A percentile compares a stretch with the other conserved stretches of the same genome.
phyloP scores from a whole-genome alignment of 2,888 invertebrate genomes.

The Ephialtes manifestator region DNA sequence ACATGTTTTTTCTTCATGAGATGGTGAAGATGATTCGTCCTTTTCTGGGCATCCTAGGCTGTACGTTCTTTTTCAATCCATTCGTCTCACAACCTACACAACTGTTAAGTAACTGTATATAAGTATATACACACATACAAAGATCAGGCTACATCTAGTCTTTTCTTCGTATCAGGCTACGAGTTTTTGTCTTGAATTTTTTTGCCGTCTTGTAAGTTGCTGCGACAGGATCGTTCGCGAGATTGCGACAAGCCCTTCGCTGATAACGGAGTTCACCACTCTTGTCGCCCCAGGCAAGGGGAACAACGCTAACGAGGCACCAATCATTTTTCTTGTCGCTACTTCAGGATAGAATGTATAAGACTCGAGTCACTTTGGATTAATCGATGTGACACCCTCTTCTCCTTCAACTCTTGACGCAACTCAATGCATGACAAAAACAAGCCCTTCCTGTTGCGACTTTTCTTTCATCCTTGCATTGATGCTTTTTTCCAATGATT shows the following conservation, averaged over 20 bases:
- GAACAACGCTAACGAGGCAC: slow-evolving; percentile 4
- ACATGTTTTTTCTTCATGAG: too few relatives aligned
- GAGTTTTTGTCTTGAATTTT: background rate
- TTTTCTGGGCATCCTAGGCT: too few relatives aligned
- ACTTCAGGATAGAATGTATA: background rate
- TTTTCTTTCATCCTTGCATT: background rate
- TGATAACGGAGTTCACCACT: background rate
- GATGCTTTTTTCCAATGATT: background rate
- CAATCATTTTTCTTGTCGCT: slow-evolving; percentile 15
- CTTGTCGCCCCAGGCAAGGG: background rate
- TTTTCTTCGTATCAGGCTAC: background rate
- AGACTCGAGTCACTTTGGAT: background rate
- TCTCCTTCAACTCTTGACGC: background rate
- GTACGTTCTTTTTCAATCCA: too few relatives aligned
- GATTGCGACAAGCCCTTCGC: slow-evolving; percentile 2
- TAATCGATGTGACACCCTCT: background rate
- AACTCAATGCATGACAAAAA: background rate
- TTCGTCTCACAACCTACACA: too few relatives aligned
- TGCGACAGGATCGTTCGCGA: background rate
- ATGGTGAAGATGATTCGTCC: too few relatives aligned
- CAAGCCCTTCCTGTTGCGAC: background rate
- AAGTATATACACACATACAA: background rate
- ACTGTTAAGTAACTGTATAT: too few relatives aligned
- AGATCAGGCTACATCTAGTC: background rate
- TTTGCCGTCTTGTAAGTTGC: background rate